phyloP scores from a whole-genome alignment of 2,888 invertebrate genomes.

The Athalia rosae region DNA sequence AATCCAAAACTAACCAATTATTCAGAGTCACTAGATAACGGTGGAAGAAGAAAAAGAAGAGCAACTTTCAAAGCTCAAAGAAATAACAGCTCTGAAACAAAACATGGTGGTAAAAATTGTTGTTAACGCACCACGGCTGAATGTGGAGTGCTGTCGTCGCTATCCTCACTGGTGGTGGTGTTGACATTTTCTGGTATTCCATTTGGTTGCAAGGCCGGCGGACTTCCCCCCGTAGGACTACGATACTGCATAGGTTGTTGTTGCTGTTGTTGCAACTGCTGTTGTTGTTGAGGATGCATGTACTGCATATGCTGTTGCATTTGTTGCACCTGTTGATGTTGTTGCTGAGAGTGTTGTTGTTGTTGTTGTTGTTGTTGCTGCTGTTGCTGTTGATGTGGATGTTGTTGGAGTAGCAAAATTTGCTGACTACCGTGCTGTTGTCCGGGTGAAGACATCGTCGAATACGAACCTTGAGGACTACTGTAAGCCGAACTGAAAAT shows the following conservation, averaged over 20 bases:
- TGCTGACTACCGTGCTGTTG: constrained; percentile 78
- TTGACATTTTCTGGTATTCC: constrained; percentile 77
- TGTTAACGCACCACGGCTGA: constrained; percentile 76
- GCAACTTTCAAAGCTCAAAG: too few species aligned
- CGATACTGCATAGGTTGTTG: constrained; percentile 74
- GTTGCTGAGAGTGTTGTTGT: constrained; percentile 64
- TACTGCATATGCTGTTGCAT: constrained; percentile 66
- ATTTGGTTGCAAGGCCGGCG: constrained; percentile 72
- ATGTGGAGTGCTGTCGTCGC: constrained; percentile 88
- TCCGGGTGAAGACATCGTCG: constrained; percentile 78
- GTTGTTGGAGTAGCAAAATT: constrained; percentile 76
- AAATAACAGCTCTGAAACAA: not conserved
- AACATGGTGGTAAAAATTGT: not conserved
- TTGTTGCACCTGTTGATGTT: constrained; percentile 64
- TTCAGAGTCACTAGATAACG: too few species aligned
- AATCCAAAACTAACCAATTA: too few species aligned
- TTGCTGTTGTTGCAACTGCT: constrained; percentile 63
- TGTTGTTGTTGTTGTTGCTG: constrained; percentile 65
- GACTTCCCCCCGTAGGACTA: constrained; percentile 80
- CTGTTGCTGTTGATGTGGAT: constrained; percentile 70
- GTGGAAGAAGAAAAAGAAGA: not conserved
- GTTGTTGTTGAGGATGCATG: constrained; percentile 63
- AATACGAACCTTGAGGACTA: constrained; percentile 75
- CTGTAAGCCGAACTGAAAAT: constrained; percentile 69
- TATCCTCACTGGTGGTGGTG: constrained; percentile 88